Percentiles rank a stretch among this genome's conserved stretches.
Evolutionary conservation across 2,888 invertebrate genomes (phyloP).

Genomic region (Nephrotoma guestfalica): DNA sequence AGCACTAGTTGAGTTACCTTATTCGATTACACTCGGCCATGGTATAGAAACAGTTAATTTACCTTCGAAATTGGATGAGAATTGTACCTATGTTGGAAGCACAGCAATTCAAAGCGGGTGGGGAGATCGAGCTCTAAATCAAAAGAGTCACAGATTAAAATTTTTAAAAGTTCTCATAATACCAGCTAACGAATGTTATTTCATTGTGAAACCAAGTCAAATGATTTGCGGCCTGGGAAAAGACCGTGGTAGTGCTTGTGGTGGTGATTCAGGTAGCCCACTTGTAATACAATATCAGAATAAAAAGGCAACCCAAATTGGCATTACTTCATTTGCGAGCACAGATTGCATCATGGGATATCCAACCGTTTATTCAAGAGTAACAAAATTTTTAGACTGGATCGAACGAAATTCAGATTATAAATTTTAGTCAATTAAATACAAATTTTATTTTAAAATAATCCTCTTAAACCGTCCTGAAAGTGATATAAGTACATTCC

Average conservation of each 20-base stretch:
- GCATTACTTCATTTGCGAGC: background rate
- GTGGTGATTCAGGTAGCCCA: background rate
- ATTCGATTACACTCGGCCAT: no score
- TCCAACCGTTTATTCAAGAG: background rate
- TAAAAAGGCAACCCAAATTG: background rate
- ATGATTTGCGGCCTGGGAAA: background rate
- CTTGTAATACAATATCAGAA: background rate
- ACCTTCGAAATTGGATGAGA: background rate
- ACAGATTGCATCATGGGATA: background rate
- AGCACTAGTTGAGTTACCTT: background rate
- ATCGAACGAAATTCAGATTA: background rate
- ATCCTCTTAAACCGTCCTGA: no score
- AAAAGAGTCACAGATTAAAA: background rate
- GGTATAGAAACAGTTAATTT: background rate
- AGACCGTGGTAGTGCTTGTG: background rate
- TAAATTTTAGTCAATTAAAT: no score
- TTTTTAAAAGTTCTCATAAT: background rate
- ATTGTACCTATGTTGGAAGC: background rate
- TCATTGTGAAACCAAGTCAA: background rate
- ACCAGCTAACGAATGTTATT: background rate
- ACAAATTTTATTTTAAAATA: no score
- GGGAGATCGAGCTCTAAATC: background rate
- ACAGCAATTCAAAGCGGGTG: background rate
- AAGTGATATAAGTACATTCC: no score
- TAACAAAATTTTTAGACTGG: background rate